These are phyloP conservation scores for Rhipidura dahli DNA, from an alignment of 2,113 vertebrate genomes.

Conservation along the genomic window DNA sequence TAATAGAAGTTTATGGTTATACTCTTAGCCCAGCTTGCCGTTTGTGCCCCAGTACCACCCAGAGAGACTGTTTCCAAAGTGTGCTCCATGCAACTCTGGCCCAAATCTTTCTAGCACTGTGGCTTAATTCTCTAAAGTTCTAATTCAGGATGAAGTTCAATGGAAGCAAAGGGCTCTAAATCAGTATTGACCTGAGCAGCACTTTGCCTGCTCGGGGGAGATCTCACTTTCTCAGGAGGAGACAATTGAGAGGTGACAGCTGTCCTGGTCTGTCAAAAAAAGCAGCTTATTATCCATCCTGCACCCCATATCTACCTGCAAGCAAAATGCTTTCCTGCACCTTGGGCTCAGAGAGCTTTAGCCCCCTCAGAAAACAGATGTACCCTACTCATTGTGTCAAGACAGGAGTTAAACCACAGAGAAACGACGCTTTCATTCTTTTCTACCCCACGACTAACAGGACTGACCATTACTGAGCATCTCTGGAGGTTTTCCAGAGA, in stretches of 20 bases:
- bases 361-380: neutral
- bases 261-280: neutral
- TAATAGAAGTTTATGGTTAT: neutral
- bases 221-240: neutral
- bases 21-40: neutral
- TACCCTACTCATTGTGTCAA: neutral
- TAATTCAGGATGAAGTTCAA: neutral
- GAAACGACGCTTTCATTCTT: neutral
- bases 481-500: neutral
- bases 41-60: neutral
- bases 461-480: neutral
- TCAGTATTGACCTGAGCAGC: neutral
- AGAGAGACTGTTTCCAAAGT: neutral
- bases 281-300: neutral
- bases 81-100: neutral
- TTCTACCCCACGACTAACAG: neutral
- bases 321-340: neutral
- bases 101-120: neutral
- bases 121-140: neutral
- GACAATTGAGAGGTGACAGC: neutral
- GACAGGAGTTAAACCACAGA: neutral
- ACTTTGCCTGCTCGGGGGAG: neutral
- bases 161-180: neutral
- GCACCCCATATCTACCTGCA: neutral
- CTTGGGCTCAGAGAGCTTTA: neutral